Evolutionary conservation across 2,113 vertebrate genomes (phyloP).

Genomic region (Chaetodon auriga): DNA sequence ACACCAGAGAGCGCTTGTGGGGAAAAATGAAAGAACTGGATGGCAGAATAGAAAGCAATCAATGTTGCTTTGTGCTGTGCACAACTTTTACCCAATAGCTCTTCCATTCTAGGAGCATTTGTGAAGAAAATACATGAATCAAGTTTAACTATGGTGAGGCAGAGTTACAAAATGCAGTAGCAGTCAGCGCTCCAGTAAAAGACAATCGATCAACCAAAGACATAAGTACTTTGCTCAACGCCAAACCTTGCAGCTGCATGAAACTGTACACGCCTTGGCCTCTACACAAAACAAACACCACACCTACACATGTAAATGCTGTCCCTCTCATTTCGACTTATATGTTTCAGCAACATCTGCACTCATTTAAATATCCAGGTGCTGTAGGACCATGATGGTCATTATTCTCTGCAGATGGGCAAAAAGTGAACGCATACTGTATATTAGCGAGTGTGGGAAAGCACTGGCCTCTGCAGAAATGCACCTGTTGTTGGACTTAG

Average conservation of each 20-base stretch:
- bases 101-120: conserved; percentile 54
- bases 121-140: conserved; percentile 69
- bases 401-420: conserved; percentile 55
- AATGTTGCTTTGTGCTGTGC: conserved; percentile 72
- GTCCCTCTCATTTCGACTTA: conserved; percentile 25
- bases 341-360: conserved; percentile 60
- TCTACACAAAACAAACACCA: conserved; percentile 47
- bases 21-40: conserved; percentile 64
- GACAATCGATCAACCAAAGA: conserved; percentile 60
- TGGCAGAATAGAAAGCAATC: conserved; percentile 72
- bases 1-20: conserved; percentile 66
- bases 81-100: conserved; percentile 71
- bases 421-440: conserved; percentile 34
- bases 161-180: conserved; percentile 50
- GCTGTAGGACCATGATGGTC: conserved; percentile 32
- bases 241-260: conserved; percentile 60
- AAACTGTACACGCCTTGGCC: conserved; percentile 44
- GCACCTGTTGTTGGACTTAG: conserved; percentile 66
- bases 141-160: conserved; percentile 58
- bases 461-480: conserved; percentile 33
- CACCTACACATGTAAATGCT: conserved; percentile 51
- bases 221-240: conserved; percentile 42
- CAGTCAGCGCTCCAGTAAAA: conserved; percentile 36
- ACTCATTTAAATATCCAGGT: conserved; percentile 65
- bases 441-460: conserved; percentile 55